These are phyloP conservation scores for Gobio occitaniae DNA, from an alignment of 2,797 vertebrate genomes.

Conservation along the genomic window DNA sequence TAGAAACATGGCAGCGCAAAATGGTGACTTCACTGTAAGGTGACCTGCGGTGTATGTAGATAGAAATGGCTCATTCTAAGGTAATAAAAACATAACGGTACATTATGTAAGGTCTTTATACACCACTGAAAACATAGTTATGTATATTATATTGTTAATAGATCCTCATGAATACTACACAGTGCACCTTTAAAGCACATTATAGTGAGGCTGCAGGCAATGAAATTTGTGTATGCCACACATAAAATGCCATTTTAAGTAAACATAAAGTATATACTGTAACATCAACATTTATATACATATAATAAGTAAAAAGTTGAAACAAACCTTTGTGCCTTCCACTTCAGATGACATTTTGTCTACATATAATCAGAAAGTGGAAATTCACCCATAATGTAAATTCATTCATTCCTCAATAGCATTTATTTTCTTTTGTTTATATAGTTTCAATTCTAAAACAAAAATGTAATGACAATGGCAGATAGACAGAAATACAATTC, in stretches of 20 bases:
- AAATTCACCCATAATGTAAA: slow-evolving; percentile 28
- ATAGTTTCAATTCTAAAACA: slow-evolving; percentile 19
- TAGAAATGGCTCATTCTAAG: too few species aligned
- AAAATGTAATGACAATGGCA: slow-evolving; percentile 61
- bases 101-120: too few species aligned
- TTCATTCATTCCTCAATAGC: neutral
- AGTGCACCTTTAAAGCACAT: neutral
- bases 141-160: too few species aligned
- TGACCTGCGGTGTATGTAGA: too few species aligned
- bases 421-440: neutral
- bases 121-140: too few species aligned
- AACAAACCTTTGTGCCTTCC: slow-evolving; percentile 29
- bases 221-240: neutral
- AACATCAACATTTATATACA: neutral
- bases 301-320: neutral
- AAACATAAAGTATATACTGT: neutral
- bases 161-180: too few species aligned
- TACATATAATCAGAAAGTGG: slow-evolving; percentile 8
- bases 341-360: slow-evolving; percentile 12
- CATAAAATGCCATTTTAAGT: neutral
- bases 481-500: slow-evolving; percentile 48
- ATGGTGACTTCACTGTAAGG: too few species aligned
- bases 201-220: neutral
- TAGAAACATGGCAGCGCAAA: too few species aligned
- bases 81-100: too few species aligned